Percentiles rank a stretch among this genome's conserved stretches.
Conservation (phyloP, 2,888 invertebrate species). For the Merodon equestris region DNA sequence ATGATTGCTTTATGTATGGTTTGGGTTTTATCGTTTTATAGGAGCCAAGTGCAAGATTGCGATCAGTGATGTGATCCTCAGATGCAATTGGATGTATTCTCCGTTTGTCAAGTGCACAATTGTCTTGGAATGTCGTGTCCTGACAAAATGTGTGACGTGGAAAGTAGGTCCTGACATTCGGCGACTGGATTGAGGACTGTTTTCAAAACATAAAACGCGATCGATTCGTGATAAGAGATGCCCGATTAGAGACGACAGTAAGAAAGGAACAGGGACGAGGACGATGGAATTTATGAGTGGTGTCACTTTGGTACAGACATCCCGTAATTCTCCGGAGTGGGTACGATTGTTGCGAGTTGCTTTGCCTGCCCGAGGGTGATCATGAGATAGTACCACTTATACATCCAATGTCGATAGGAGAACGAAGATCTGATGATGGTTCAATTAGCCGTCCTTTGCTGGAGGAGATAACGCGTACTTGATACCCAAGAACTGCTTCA, state of each 20-base stretch:
- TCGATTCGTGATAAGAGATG: slow-evolving; percentile 46
- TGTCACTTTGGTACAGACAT: slow-evolving; percentile 61
- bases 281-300: slow-evolving; percentile 60
- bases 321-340: slow-evolving; percentile 45
- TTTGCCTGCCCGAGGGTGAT: slow-evolving; percentile 14
- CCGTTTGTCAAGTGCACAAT: slow-evolving; percentile 57
- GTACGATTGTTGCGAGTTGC: slow-evolving; percentile 29
- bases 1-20: slow-evolving; percentile 40
- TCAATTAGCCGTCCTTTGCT: slow-evolving; percentile 58
- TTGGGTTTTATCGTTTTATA: slow-evolving; percentile 56
- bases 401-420: neutral
- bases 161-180: neutral
- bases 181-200: slow-evolving; percentile 28
- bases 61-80: slow-evolving; percentile 50
- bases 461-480: slow-evolving; percentile 26
- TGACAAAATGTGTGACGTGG: slow-evolving; percentile 61
- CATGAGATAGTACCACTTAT: neutral
- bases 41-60: slow-evolving; percentile 61
- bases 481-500: slow-evolving; percentile 18
- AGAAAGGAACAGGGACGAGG: slow-evolving; percentile 31
- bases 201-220: slow-evolving; percentile 63
- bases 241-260: neutral
- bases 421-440: slow-evolving; percentile 43
- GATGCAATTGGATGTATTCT: slow-evolving; percentile 45
- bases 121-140: slow-evolving; percentile 32